Percentiles rank a stretch among this genome's conserved stretches.
phyloP scores from a whole-genome alignment of 2,113 vertebrate species.

The Plecotus auritus region DNA sequence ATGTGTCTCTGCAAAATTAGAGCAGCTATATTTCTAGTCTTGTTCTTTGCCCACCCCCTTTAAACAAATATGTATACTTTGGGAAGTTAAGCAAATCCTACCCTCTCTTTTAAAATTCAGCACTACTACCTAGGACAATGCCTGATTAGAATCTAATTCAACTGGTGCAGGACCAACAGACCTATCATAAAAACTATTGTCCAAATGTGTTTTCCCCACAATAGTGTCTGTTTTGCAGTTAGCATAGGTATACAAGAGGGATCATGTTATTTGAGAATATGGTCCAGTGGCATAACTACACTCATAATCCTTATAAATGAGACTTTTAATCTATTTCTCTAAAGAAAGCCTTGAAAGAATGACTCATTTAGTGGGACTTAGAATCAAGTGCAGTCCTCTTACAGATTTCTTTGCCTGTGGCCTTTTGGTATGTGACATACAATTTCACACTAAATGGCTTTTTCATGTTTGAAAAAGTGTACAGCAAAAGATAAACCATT shows the following conservation, averaged over 20 bases:
- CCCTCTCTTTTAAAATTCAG: slow-evolving; percentile 19
- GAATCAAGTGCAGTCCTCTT: slow-evolving; percentile 5
- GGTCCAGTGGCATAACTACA: not conserved
- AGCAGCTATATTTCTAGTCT: slow-evolving; percentile 53
- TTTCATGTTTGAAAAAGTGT: slow-evolving; percentile 26
- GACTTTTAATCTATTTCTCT: not conserved
- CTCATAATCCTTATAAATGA: not conserved
- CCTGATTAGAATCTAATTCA: not conserved
- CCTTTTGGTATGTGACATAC: accelerated
- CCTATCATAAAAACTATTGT: not conserved
- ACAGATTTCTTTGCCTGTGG: not conserved
- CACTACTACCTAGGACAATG: not conserved
- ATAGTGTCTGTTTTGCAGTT: not conserved
- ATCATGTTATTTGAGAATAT: not conserved
- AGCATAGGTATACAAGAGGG: not conserved
- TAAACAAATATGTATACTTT: slow-evolving; percentile 48
- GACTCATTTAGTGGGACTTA: not conserved
- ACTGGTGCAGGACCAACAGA: not conserved
- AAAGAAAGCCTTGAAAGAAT: not conserved
- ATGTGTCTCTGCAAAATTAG: slow-evolving; percentile 21
- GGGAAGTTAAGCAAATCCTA: not conserved
- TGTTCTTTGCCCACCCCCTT: slow-evolving; percentile 26
- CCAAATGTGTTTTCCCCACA: not conserved
- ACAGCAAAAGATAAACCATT: slow-evolving; percentile 46
- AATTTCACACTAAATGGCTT: slow-evolving; percentile 42